Evolutionary conservation across 2,113 vertebrate species (phyloP).

Genomic region (Cyphomyrus discorhynchus): DNA sequence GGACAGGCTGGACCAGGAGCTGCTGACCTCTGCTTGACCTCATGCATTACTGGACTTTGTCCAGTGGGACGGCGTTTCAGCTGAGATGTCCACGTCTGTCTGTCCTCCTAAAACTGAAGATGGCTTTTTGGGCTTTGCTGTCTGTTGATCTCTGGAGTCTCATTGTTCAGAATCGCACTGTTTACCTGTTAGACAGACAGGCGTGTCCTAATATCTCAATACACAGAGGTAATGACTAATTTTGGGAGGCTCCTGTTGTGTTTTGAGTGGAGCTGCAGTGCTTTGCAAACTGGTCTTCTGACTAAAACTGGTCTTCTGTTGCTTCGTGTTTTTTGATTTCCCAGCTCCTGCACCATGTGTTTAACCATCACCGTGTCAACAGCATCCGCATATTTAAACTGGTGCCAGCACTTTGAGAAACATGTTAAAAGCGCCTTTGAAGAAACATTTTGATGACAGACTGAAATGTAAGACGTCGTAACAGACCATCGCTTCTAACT

Average conservation of each 20-base stretch:
- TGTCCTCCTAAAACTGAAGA: not conserved
- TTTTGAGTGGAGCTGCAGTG: not conserved
- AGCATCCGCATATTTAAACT: not conserved
- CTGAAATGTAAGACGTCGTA: not conserved
- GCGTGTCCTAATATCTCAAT: not conserved
- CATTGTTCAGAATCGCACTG: not conserved
- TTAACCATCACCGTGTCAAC: not conserved
- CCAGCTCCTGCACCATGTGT: not conserved
- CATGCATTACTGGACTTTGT: conserved; percentile 32
- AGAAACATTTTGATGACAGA: not conserved
- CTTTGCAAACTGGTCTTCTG: not conserved
- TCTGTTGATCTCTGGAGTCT: not conserved
- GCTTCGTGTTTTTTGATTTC: not conserved
- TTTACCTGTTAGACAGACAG: not conserved
- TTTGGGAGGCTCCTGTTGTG: not conserved
- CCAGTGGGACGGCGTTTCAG: not conserved
- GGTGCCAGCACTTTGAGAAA: not conserved
- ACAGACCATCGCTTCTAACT: not conserved
- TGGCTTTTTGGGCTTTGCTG: not conserved
- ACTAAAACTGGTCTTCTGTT: not conserved
- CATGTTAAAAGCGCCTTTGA: not conserved
- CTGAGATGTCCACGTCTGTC: not conserved
- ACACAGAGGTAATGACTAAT: not conserved
- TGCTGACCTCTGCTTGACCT: conserved; percentile 55
- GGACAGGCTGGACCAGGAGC: conserved; percentile 45